Evolutionary conservation across 2,113 vertebrate species (phyloP).

Genomic region (Oreocharis arfaki): DNA sequence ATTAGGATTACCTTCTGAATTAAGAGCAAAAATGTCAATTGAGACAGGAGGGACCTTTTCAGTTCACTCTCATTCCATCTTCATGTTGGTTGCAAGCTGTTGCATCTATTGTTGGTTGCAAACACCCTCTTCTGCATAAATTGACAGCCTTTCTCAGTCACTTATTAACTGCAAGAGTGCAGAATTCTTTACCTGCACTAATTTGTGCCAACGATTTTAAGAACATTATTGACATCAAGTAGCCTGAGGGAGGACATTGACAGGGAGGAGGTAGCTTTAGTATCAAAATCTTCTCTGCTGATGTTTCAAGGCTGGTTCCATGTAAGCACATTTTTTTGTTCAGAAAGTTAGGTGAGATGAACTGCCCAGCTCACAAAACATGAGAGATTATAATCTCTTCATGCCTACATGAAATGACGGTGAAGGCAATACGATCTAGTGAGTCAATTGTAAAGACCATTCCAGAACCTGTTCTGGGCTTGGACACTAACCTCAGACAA

Average conservation of each 20-base stretch:
- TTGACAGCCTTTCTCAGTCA: slow-evolving; percentile 43
- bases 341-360: background rate
- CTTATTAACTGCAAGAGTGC: slow-evolving; percentile 53
- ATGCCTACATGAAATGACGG: rapidly evolving
- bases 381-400: background rate
- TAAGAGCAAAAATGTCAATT: background rate
- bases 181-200: slow-evolving; percentile 25
- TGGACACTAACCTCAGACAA: background rate
- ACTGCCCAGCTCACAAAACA: background rate
- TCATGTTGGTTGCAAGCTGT: background rate
- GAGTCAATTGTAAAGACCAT: background rate
- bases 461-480: background rate
- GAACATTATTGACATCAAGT: background rate
- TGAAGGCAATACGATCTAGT: rapidly evolving
- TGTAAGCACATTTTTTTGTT: background rate
- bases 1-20: background rate
- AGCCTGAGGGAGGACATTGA: background rate
- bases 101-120: background rate
- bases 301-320: background rate
- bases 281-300: background rate
- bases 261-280: background rate
- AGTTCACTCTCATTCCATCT: background rate
- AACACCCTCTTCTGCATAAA: slow-evolving; percentile 45
- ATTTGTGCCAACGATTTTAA: background rate
- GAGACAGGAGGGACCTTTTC: background rate